These are phyloP conservation scores for Furcifer pardalis DNA, from an alignment of 2,797 vertebrate species.

Conservation along the genomic window DNA sequence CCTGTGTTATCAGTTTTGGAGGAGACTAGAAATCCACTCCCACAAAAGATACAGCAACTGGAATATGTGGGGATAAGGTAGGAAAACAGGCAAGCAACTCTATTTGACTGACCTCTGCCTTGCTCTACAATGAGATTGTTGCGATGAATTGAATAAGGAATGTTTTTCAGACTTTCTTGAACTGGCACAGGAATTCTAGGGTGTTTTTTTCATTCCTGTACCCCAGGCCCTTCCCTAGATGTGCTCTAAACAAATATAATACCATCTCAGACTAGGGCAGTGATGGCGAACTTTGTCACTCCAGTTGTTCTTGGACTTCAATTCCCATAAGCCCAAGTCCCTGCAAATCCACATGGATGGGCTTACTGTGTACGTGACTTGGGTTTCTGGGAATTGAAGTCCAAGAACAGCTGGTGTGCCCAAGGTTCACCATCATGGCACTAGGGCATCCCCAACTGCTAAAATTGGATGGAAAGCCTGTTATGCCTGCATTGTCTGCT, in stretches of 20 bases:
- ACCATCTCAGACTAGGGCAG: neutral
- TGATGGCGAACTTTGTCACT: no score
- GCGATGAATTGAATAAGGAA: neutral
- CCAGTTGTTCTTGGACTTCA: no score
- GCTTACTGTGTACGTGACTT: no score
- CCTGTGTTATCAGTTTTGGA: rapidly evolving
- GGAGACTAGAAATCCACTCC: no score
- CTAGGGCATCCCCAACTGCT: neutral
- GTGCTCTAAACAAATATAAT: neutral
- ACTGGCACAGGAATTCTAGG: neutral
- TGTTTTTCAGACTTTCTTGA: neutral
- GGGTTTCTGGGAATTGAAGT: no score
- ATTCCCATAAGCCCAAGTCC: no score
- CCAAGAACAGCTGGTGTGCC: no score
- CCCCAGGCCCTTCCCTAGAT: neutral
- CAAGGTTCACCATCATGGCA: no score
- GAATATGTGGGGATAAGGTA: neutral
- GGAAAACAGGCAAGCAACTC: neutral
- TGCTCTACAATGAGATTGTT: neutral
- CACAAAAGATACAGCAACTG: slow-evolving; percentile 1
- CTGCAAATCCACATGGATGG: no score
- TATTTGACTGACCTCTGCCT: neutral
- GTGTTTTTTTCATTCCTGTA: neutral
- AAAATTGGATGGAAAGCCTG: neutral
- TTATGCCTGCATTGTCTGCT: neutral